Percentiles rank a stretch among this genome's conserved stretches.
These are phyloP conservation scores for Calosoma granatense DNA, from an alignment of 1,140 invertebrate species.

Conservation along the genomic window DNA sequence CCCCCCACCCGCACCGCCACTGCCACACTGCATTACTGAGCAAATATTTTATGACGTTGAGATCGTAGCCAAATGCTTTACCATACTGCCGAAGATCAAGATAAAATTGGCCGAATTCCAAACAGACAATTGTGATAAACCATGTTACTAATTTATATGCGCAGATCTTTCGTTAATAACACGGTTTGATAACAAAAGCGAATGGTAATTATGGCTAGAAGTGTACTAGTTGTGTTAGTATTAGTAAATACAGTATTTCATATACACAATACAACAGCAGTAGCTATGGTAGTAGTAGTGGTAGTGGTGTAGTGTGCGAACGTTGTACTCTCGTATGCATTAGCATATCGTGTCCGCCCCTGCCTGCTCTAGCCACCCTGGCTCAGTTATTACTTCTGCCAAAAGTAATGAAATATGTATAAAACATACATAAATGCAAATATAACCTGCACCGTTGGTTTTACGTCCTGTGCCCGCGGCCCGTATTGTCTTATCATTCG, in stretches of 20 bases:
- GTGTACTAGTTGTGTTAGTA: too few species aligned
- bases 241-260: too few species aligned
- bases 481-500: background rate
- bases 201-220: background rate
- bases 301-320: too few species aligned
- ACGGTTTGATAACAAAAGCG: background rate
- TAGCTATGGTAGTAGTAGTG: background rate
- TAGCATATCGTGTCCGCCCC: background rate
- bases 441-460: background rate
- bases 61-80: background rate
- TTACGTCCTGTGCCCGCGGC: background rate
- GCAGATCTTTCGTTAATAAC: constrained; percentile 4
- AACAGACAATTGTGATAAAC: constrained; percentile 6
- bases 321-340: too few species aligned
- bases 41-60: background rate
- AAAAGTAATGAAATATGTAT: constrained; percentile 6
- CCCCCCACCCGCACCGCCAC: background rate
- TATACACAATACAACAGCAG: background rate
- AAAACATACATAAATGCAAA: constrained; percentile 8
- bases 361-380: too few species aligned
- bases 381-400: background rate
- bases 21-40: background rate
- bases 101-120: constrained; percentile 8
- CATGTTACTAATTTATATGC: background rate
- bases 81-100: background rate